Percentiles rank a stretch among this genome's conserved stretches.
phyloP scores from a whole-genome alignment of 2,113 vertebrate species.

The Gymnarchus niloticus region DNA sequence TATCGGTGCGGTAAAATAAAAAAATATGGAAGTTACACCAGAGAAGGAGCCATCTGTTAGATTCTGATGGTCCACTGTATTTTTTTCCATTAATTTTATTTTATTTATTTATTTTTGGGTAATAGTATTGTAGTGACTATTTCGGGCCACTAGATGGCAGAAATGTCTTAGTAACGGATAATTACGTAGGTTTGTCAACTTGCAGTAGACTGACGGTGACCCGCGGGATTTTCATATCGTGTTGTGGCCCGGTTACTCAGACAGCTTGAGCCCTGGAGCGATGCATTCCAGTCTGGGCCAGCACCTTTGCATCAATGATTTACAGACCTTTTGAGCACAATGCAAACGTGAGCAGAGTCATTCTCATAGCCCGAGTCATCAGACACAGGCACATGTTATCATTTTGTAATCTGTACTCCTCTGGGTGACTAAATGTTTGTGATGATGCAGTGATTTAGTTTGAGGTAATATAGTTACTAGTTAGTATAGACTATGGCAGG shows the following conservation, averaged over 20 bases:
- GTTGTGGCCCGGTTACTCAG: not conserved
- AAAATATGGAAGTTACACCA: not conserved
- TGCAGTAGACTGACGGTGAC: not conserved
- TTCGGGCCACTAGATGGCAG: slow-evolving; percentile 14
- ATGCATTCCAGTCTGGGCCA: not conserved
- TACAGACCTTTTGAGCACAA: not conserved
- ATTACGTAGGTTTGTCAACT: not conserved
- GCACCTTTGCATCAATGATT: not conserved
- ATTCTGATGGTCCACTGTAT: too few species aligned
- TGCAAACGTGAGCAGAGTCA: not conserved
- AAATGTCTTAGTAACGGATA: not conserved
- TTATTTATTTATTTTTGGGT: not conserved
- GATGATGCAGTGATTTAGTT: too few species aligned
- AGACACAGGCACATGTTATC: not conserved
- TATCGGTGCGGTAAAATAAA: not conserved
- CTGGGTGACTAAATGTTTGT: not conserved
- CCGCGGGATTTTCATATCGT: not conserved
- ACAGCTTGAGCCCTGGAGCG: not conserved
- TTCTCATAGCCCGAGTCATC: not conserved
- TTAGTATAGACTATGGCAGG: too few species aligned
- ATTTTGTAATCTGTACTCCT: not conserved
- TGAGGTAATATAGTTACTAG: too few species aligned
- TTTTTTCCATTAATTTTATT: too few species aligned
- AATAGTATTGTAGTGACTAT: not conserved
- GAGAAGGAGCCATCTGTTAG: too few species aligned